A percentile compares a stretch with the other conserved stretches of the same genome.
Conservation (phyloP, 2,113 vertebrate species). For the Cebidichthys violaceus region DNA sequence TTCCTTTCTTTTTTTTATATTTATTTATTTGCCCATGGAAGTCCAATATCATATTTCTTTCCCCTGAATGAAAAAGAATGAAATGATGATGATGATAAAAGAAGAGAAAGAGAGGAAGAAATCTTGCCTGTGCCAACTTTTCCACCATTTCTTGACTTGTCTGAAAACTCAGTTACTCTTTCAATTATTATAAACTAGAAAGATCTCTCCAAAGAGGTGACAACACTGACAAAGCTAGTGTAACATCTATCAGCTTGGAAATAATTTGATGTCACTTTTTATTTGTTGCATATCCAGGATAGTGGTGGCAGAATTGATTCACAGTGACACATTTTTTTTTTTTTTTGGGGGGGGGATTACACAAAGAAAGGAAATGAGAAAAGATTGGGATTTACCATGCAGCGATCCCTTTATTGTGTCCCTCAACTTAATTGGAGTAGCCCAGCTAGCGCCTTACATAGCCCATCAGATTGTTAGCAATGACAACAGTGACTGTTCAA, state of each 20-base stretch:
- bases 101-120: slow-evolving; percentile 34
- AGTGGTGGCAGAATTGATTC: slow-evolving; percentile 62
- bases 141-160: slow-evolving; percentile 50
- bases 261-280: slow-evolving; percentile 83
- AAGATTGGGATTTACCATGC: slow-evolving; percentile 60
- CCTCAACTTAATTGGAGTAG: slow-evolving; percentile 69
- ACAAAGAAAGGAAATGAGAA: slow-evolving; percentile 67
- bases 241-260: slow-evolving; percentile 80
- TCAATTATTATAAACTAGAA: slow-evolving; percentile 82
- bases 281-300: slow-evolving; percentile 73
- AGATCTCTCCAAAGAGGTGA: slow-evolving; percentile 72
- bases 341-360: neutral
- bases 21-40: slow-evolving; percentile 58
- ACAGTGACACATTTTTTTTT: slow-evolving; percentile 47
- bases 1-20: slow-evolving; percentile 39
- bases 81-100: slow-evolving; percentile 61
- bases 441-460: slow-evolving; percentile 8
- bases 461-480: slow-evolving; percentile 39
- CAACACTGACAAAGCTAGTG: slow-evolving; percentile 79
- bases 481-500: slow-evolving; percentile 27
- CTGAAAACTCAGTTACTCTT: slow-evolving; percentile 78
- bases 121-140: slow-evolving; percentile 41
- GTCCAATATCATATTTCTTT: slow-evolving; percentile 65
- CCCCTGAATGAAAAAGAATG: slow-evolving; percentile 38
- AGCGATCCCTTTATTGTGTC: slow-evolving; percentile 59